These are phyloP conservation scores for Scomber scombrus DNA, from an alignment of 2,113 vertebrate species.

Conservation along the genomic window DNA sequence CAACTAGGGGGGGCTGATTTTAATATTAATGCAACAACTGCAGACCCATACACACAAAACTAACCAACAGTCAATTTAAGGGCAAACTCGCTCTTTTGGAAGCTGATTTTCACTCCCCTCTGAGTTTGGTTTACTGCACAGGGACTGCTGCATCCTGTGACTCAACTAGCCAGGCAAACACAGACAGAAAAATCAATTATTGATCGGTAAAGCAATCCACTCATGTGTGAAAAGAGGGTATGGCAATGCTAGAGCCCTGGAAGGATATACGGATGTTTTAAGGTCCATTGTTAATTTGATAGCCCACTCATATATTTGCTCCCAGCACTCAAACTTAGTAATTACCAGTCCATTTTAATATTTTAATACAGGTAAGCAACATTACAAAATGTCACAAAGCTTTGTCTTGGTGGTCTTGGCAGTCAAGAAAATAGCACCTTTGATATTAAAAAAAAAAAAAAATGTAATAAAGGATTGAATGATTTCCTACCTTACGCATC, in stretches of 20 bases:
- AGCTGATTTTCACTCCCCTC: slow-evolving; percentile 57
- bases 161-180: slow-evolving; percentile 58
- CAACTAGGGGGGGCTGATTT: slow-evolving; percentile 69
- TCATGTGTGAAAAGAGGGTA: slow-evolving; percentile 65
- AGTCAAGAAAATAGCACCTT: not conserved
- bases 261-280: slow-evolving; percentile 51
- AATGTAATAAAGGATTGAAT: not conserved
- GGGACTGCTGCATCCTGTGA: slow-evolving; percentile 61
- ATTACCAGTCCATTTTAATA: slow-evolving; percentile 9
- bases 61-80: slow-evolving; percentile 76
- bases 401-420: not conserved
- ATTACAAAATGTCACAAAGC: slow-evolving; percentile 8
- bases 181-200: slow-evolving; percentile 78
- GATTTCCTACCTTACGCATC: not conserved
- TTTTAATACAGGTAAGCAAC: slow-evolving; percentile 1
- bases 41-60: slow-evolving; percentile 67
- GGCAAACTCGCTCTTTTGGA: slow-evolving; percentile 72
- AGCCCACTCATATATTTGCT: slow-evolving; percentile 23
- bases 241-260: slow-evolving; percentile 22
- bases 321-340: slow-evolving; percentile 18
- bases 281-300: slow-evolving; percentile 46
- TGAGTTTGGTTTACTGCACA: slow-evolving; percentile 67
- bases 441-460: not conserved
- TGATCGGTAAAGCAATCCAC: slow-evolving; percentile 70
- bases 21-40: slow-evolving; percentile 82